Conservation (phyloP, 2,888 invertebrate genomes). For the Pediacus dermestoides region DNA sequence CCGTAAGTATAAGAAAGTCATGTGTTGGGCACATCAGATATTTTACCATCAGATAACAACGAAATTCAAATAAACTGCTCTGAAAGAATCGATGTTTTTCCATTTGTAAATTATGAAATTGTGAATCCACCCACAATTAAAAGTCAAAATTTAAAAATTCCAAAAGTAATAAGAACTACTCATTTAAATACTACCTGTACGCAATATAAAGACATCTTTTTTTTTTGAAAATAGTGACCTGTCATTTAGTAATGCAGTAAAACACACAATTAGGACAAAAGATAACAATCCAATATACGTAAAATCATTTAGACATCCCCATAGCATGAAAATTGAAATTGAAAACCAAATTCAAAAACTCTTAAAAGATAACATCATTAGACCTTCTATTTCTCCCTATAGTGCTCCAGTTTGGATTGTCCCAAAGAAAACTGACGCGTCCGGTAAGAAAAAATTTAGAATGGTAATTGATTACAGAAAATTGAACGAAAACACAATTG, state of each 20-base stretch:
- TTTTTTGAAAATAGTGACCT: no score
- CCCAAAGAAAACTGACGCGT: conserved; percentile 29
- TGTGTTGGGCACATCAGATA: no score
- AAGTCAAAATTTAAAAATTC: neutral
- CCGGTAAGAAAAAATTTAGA: conserved; percentile 26
- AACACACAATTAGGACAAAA: conserved; percentile 19
- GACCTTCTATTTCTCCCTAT: conserved; percentile 24
- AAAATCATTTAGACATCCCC: conserved; percentile 31
- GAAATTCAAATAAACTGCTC: conserved; percentile 13
- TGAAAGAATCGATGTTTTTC: conserved; percentile 16
- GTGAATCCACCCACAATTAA: no score
- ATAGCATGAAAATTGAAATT: conserved; percentile 31
- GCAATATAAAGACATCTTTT: conserved; percentile 4
- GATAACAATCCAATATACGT: conserved; percentile 30
- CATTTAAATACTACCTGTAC: conserved; percentile 2
- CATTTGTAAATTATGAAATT: conserved; percentile 5
- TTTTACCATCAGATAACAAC: conserved; percentile 9
- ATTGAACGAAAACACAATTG: conserved; percentile 34
- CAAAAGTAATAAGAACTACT: neutral
- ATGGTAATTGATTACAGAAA: conserved; percentile 31
- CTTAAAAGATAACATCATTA: conserved; percentile 25
- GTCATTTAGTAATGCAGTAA: neutral
- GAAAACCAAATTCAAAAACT: conserved; percentile 25
- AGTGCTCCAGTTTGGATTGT: conserved; percentile 29
- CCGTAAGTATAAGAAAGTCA: no score